Evolutionary conservation across 2,113 vertebrate species (phyloP).

Genomic region (Psittacula cyanocephala): DNA sequence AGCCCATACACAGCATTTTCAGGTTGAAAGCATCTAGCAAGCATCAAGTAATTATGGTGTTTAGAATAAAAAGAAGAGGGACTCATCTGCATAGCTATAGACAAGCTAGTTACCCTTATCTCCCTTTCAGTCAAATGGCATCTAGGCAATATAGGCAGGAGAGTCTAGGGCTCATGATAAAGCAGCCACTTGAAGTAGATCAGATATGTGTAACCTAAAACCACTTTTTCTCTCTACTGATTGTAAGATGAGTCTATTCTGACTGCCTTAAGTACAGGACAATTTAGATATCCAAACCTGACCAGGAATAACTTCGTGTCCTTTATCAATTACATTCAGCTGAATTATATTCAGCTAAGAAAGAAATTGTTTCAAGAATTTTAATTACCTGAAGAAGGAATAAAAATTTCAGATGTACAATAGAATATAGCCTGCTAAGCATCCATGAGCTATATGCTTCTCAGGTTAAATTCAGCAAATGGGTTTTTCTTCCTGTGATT

Average conservation of each 20-base stretch:
- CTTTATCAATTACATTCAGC: background rate
- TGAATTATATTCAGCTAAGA: background rate
- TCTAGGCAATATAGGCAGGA: background rate
- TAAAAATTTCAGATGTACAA: background rate
- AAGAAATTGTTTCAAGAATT: background rate
- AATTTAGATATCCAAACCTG: background rate
- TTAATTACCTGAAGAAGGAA: background rate
- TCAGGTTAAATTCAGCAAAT: background rate
- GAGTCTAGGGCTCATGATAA: background rate
- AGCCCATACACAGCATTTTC: constrained; percentile 58
- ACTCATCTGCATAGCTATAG: constrained; percentile 63
- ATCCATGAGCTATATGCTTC: background rate
- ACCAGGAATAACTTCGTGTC: background rate
- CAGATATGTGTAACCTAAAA: background rate
- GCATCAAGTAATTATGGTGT: constrained; percentile 64
- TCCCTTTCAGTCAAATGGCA: constrained; percentile 9
- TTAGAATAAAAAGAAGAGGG: constrained; percentile 51
- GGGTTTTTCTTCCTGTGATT: background rate
- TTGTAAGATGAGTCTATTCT: background rate
- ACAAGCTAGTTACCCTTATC: constrained; percentile 33
- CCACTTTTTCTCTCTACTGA: background rate
- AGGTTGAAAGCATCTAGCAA: constrained; percentile 69
- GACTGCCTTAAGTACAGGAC: background rate
- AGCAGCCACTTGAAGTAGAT: background rate
- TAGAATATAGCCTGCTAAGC: background rate